Percentiles rank a stretch among this genome's conserved stretches.
These are phyloP conservation scores for Cavia porcellus DNA, from an alignment of 2,113 vertebrate genomes.

Conservation along the genomic window DNA sequence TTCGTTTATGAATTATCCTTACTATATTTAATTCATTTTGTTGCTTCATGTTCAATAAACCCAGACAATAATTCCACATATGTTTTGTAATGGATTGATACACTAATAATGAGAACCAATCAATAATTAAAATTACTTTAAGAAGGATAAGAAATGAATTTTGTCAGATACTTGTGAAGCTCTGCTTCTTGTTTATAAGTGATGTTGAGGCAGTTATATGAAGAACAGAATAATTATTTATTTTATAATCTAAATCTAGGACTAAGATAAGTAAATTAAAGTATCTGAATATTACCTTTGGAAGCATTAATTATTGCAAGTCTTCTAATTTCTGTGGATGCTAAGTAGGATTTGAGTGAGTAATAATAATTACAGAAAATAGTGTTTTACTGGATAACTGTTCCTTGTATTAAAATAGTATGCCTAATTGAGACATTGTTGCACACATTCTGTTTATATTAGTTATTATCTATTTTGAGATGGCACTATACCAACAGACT, in stretches of 20 bases:
- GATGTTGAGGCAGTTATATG: not conserved
- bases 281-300: not conserved
- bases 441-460: not conserved
- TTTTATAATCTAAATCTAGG: not conserved
- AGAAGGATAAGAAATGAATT: not conserved
- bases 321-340: not conserved
- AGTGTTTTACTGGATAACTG: not conserved
- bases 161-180: not conserved
- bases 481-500: not conserved
- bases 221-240: not conserved
- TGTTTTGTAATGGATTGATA: not conserved
- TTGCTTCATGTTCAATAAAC: not conserved
- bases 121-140: constrained; percentile 11
- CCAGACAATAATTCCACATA: not conserved
- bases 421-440: not conserved
- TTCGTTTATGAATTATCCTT: not conserved
- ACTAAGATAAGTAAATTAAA: not conserved
- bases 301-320: not conserved
- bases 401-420: not conserved
- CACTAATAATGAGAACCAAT: not conserved
- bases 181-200: not conserved
- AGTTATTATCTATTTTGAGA: not conserved
- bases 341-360: not conserved
- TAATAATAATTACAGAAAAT: not conserved
- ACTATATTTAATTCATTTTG: not conserved